phyloP scores from a whole-genome alignment of 2,113 vertebrate species.

The Lampris incognitus region DNA sequence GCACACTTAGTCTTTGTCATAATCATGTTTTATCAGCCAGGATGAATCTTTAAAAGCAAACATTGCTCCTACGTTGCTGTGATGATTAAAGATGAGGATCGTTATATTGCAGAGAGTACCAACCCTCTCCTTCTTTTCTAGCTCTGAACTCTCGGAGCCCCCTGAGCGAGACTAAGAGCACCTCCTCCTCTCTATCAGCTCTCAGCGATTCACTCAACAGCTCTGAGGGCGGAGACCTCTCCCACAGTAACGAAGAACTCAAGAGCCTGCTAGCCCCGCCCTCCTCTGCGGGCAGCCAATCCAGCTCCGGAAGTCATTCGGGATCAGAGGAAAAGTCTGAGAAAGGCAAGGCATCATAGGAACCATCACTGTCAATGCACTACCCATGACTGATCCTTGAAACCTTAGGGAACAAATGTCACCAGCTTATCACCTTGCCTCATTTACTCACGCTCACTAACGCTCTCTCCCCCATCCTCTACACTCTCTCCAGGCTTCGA shows the following conservation, averaged over 20 bases:
- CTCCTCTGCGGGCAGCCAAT: conserved; percentile 90
- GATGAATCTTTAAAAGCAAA: too few relatives aligned
- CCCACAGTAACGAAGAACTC: conserved; percentile 88
- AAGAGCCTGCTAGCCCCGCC: conserved; percentile 92
- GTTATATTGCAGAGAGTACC: not conserved
- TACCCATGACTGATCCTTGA: not conserved
- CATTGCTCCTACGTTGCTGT: not conserved
- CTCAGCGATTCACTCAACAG: conserved; percentile 97
- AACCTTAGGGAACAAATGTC: not conserved
- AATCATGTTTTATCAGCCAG: too few relatives aligned
- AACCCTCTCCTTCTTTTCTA: conserved; percentile 36
- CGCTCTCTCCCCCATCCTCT: conserved; percentile 11
- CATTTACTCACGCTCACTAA: not conserved
- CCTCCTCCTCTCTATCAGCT: conserved; percentile 95
- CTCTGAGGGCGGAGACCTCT: conserved; percentile 91
- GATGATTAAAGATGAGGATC: too few relatives aligned
- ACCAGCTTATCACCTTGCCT: not conserved
- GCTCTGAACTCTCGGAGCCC: conserved; percentile 90
- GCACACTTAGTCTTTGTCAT: too few relatives aligned
- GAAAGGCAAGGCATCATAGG: conserved; percentile 85
- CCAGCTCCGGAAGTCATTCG: conserved; percentile 88
- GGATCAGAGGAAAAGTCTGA: conserved; percentile 94
- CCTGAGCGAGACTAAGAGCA: conserved; percentile 87
- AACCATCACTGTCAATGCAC: not conserved
- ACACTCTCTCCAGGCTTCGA: conserved; percentile 89